These are phyloP conservation scores for Cryptus armator DNA, from an alignment of 2,888 invertebrate species.

Conservation along the genomic window DNA sequence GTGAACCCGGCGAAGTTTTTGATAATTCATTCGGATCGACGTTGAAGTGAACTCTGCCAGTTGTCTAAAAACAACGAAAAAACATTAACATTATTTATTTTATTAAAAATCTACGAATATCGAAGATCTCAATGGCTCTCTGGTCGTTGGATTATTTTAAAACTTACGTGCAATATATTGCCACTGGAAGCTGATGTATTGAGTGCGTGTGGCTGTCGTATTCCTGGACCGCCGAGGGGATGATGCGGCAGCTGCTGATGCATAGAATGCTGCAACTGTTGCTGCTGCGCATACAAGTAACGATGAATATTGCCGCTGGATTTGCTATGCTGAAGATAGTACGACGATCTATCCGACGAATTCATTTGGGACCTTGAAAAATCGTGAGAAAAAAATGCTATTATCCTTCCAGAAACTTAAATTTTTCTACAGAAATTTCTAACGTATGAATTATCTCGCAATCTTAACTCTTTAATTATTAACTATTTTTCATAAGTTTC, in stretches of 20 bases:
- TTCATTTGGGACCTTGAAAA: conserved; percentile 78
- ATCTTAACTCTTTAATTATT: background rate
- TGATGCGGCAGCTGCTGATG: conserved; percentile 81
- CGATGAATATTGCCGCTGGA: conserved; percentile 89
- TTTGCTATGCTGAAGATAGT: conserved; percentile 89
- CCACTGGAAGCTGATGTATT: conserved; percentile 88
- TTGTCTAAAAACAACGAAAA: conserved; percentile 71
- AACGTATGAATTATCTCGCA: background rate
- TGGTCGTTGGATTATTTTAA: background rate
- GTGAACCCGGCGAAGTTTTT: conserved; percentile 66
- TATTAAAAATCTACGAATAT: background rate
- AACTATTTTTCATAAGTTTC: background rate
- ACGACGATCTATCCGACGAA: conserved; percentile 79
- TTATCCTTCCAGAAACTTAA: background rate
- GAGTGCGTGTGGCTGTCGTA: conserved; percentile 79
- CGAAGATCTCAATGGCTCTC: background rate
- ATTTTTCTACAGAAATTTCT: background rate
- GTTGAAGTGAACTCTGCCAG: conserved; percentile 81
- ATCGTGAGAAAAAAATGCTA: conserved; percentile 2
- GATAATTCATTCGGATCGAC: conserved; percentile 75
- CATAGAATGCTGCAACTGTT: conserved; percentile 86
- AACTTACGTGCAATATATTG: conserved; percentile 87
- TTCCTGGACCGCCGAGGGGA: conserved; percentile 70
- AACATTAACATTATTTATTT: conserved; percentile 20
- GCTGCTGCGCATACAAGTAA: conserved; percentile 86